Conservation (phyloP, 2,888 invertebrate genomes). For the Ectobius pallidus region DNA sequence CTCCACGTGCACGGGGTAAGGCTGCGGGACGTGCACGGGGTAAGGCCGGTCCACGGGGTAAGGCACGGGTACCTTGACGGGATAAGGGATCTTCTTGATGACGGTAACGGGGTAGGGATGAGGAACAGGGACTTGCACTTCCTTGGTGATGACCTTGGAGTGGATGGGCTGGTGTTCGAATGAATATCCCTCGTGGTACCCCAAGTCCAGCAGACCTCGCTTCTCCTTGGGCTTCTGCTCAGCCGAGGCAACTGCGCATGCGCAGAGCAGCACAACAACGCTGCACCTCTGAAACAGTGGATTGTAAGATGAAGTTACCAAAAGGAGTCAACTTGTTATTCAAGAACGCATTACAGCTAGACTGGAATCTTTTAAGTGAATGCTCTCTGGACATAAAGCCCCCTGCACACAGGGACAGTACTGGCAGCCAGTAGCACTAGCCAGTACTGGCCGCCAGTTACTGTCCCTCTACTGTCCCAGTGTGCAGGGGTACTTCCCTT, state of each 20-base stretch:
- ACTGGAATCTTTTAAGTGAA: too few relatives aligned
- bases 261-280: too few relatives aligned
- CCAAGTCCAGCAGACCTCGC: background rate
- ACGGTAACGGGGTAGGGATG: slow-evolving; percentile 35
- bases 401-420: too few relatives aligned
- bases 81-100: slow-evolving; percentile 52
- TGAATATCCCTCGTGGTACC: background rate
- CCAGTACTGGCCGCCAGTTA: too few relatives aligned
- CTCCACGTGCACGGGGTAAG: slow-evolving; percentile 45
- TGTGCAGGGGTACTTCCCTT: too few relatives aligned
- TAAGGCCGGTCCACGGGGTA: slow-evolving; percentile 53
- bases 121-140: slow-evolving; percentile 47
- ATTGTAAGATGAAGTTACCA: too few relatives aligned
- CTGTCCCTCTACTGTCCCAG: too few relatives aligned
- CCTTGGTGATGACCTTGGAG: slow-evolving; percentile 34
- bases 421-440: too few relatives aligned
- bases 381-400: too few relatives aligned
- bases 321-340: too few relatives aligned
- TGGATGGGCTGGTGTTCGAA: background rate
- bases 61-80: slow-evolving; percentile 58
- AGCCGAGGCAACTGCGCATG: background rate
- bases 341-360: too few relatives aligned
- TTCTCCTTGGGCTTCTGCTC: background rate
- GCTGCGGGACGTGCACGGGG: slow-evolving; percentile 63
- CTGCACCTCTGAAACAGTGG: too few relatives aligned